Percentiles rank a stretch among this genome's conserved stretches.
These are phyloP conservation scores for Xerus inauris DNA, from an alignment of 2,113 vertebrate genomes.

Conservation along the genomic window DNA sequence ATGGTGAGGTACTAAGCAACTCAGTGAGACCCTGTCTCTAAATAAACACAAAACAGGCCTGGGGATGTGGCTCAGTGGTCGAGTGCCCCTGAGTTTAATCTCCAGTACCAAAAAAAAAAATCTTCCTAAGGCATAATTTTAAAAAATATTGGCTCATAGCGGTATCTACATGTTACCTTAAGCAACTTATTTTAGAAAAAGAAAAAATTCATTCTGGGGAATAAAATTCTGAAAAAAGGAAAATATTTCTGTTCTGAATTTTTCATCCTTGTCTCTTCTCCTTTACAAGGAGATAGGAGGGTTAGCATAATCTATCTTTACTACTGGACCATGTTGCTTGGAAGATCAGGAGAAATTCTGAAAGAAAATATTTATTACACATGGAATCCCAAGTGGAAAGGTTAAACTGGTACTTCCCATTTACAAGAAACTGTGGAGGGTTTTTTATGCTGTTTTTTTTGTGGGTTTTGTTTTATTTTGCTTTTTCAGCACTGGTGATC, in stretches of 20 bases:
- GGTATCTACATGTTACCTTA: not conserved
- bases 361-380: slow-evolving; percentile 6
- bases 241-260: not conserved
- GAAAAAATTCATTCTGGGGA: not conserved
- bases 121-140: not conserved
- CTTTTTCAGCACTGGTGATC: no score
- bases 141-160: not conserved
- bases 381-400: not conserved
- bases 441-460: not conserved
- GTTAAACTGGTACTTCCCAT: not conserved
- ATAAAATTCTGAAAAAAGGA: slow-evolving; percentile 23
- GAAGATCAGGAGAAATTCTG: not conserved
- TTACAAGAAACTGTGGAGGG: not conserved
- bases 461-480: not conserved
- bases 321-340: not conserved
- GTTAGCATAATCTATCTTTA: not conserved
- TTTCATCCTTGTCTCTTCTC: not conserved
- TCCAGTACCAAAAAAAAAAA: no score
- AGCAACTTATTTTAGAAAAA: slow-evolving; percentile 43
- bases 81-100: no score
- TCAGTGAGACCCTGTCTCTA: no score
- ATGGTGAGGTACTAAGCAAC: no score
- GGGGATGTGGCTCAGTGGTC: no score
- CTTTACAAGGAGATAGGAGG: not conserved
- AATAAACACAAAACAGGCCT: no score